These are phyloP conservation scores for Lagocephalus sceleratus DNA, from an alignment of 2,797 vertebrate genomes.

Conservation along the genomic window DNA sequence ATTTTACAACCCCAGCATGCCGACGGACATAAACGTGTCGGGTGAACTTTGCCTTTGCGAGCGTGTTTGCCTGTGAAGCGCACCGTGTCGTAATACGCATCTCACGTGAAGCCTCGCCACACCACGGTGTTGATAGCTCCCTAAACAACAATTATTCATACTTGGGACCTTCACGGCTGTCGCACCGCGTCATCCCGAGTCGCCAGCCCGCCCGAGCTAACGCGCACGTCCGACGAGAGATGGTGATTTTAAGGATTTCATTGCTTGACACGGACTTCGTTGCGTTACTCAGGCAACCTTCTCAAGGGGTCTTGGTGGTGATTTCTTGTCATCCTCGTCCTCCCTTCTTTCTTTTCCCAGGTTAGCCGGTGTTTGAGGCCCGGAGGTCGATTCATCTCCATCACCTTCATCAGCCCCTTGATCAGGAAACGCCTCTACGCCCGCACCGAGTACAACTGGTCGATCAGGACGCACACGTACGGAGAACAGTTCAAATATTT, in stretches of 20 bases:
- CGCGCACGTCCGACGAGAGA: not conserved
- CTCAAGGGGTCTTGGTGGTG: not conserved
- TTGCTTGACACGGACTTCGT: too few relatives aligned
- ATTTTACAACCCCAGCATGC: too few relatives aligned
- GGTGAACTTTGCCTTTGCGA: not conserved
- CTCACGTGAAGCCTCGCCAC: slow-evolving; percentile 23
- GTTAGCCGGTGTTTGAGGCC: slow-evolving; percentile 85
- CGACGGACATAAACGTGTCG: too few relatives aligned
- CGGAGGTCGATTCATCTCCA: slow-evolving; percentile 84
- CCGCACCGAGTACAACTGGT: slow-evolving; percentile 82
- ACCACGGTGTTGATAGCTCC: slow-evolving; percentile 15
- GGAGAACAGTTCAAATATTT: slow-evolving; percentile 86
- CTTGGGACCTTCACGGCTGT: slow-evolving; percentile 28
- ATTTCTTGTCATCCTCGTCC: slow-evolving; percentile 1
- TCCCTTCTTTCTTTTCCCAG: slow-evolving; percentile 57
- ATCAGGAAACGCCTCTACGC: slow-evolving; percentile 87
- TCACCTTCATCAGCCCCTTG: slow-evolving; percentile 87
- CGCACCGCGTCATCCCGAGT: slow-evolving; percentile 25
- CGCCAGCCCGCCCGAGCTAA: slow-evolving; percentile 17
- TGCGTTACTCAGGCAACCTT: too few relatives aligned
- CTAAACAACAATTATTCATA: slow-evolving; percentile 50
- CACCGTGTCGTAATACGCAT: slow-evolving; percentile 23
- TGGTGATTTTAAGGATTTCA: not conserved
- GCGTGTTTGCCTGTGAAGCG: slow-evolving; percentile 19
- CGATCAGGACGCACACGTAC: slow-evolving; percentile 78